phyloP scores from a whole-genome alignment of 30 jellyfish, hydroid and myxozoan species.

The Pseudorhiza aurosa region DNA sequence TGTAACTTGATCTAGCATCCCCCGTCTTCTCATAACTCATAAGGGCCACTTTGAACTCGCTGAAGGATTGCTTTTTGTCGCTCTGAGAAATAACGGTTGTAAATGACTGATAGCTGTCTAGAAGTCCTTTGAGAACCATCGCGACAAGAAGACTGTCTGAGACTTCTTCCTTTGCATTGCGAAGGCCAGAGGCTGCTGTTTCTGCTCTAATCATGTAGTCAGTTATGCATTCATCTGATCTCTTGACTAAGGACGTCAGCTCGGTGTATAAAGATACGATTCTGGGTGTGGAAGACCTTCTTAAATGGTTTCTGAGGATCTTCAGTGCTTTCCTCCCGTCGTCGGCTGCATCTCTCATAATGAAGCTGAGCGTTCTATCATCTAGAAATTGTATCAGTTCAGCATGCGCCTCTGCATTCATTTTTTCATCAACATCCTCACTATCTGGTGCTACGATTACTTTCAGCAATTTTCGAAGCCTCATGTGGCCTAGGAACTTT shows the following conservation, averaged over 20 bases:
- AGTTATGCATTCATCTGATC: slow-evolving; percentile 45
- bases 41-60: slow-evolving; percentile 71
- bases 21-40: slow-evolving; percentile 73
- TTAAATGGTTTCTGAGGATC: slow-evolving; percentile 39
- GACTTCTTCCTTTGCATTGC: slow-evolving; percentile 44
- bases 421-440: slow-evolving; percentile 34
- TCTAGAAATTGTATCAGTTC: slow-evolving; percentile 69
- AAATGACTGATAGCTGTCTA: slow-evolving; percentile 32
- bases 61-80: slow-evolving; percentile 48
- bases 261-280: slow-evolving; percentile 62
- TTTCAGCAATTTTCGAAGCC: slow-evolving; percentile 27
- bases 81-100: slow-evolving; percentile 25
- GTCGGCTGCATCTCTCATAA: slow-evolving; percentile 65
- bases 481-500: slow-evolving; percentile 47
- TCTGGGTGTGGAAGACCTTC: slow-evolving; percentile 55
- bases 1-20: slow-evolving; percentile 9
- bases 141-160: slow-evolving; percentile 45
- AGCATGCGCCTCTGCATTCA: slow-evolving; percentile 61
- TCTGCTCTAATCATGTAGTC: slow-evolving; percentile 59
- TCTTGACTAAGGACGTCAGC: slow-evolving; percentile 10
- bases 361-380: slow-evolving; percentile 37
- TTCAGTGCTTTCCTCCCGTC: slow-evolving; percentile 43
- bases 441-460: slow-evolving; percentile 36
- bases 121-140: slow-evolving; percentile 62
- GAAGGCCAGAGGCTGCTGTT: slow-evolving; percentile 62